phyloP scores from a whole-genome alignment of 2,113 vertebrate genomes.

The Chloropsis cyanopogon region DNA sequence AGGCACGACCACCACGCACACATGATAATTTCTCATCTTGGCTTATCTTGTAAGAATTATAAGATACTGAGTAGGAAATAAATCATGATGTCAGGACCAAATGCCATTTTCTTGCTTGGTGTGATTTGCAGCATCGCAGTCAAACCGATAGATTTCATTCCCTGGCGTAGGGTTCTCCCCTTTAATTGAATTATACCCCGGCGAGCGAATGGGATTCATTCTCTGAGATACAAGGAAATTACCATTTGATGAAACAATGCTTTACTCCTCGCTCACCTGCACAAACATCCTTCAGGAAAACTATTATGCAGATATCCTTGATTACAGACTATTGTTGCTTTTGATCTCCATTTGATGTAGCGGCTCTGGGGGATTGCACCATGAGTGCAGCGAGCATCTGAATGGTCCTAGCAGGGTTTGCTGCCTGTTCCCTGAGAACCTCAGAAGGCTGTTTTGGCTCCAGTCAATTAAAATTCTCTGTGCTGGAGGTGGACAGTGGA shows the following conservation, averaged over 20 bases:
- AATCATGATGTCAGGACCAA: conserved; percentile 57
- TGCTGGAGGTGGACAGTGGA: background rate
- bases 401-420: background rate
- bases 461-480: background rate
- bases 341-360: background rate
- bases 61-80: conserved; percentile 51
- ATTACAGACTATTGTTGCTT: conserved; percentile 28
- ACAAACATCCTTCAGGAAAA: conserved; percentile 36
- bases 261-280: conserved; percentile 21
- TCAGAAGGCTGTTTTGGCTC: background rate
- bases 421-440: background rate
- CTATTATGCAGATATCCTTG: conserved; percentile 40
- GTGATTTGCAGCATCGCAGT: conserved; percentile 1
- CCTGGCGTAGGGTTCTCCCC: background rate
- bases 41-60: conserved; percentile 64
- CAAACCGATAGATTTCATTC: background rate
- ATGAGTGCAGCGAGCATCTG: background rate
- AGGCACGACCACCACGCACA: background rate
- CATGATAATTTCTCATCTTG: conserved; percentile 30
- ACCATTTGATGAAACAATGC: conserved; percentile 52
- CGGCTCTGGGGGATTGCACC: rapidly evolving
- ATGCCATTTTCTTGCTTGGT: background rate
- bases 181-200: conserved; percentile 52
- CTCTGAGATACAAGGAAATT: conserved; percentile 26
- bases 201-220: background rate